Percentiles rank a stretch among this genome's conserved stretches.
Evolutionary conservation across 2,797 vertebrate genomes (phyloP).

Genomic region (Sitta carolinensis): DNA sequence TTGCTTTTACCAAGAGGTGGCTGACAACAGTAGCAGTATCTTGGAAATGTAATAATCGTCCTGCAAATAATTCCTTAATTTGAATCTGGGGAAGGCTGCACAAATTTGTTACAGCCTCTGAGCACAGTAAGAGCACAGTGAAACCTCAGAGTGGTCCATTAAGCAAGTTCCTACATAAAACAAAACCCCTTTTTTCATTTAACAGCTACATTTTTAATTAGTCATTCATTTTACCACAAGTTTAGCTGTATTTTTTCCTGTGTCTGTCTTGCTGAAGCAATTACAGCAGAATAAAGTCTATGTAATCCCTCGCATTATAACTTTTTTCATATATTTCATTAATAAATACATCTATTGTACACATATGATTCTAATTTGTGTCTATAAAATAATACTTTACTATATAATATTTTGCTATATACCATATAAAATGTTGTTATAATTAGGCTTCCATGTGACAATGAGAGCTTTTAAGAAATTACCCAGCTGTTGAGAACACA

Average conservation of each 20-base stretch:
- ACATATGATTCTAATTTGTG: neutral
- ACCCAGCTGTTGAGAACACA: conserved; percentile 27
- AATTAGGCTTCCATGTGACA: neutral
- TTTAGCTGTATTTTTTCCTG: conserved; percentile 1
- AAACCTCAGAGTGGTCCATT: conserved; percentile 8
- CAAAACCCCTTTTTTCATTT: neutral
- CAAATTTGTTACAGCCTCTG: conserved; percentile 37
- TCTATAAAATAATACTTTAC: neutral
- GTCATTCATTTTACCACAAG: conserved; percentile 1
- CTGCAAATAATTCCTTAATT: neutral
- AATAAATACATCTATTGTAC: neutral
- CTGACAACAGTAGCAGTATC: neutral
- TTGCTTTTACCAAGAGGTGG: neutral
- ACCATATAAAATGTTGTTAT: neutral
- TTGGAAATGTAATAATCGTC: neutral
- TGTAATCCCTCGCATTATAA: neutral
- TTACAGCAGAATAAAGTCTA: neutral
- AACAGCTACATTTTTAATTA: conserved; percentile 32
- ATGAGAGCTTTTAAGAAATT: conserved; percentile 11
- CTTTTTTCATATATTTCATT: neutral
- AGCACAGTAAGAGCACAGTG: conserved; percentile 16
- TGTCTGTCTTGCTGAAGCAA: neutral
- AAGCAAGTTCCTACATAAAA: neutral
- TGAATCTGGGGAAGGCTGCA: neutral
- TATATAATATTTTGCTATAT: neutral